These are phyloP conservation scores for Intoshia linei DNA, from an alignment of 1,140 invertebrate genomes.

Conservation along the genomic window DNA sequence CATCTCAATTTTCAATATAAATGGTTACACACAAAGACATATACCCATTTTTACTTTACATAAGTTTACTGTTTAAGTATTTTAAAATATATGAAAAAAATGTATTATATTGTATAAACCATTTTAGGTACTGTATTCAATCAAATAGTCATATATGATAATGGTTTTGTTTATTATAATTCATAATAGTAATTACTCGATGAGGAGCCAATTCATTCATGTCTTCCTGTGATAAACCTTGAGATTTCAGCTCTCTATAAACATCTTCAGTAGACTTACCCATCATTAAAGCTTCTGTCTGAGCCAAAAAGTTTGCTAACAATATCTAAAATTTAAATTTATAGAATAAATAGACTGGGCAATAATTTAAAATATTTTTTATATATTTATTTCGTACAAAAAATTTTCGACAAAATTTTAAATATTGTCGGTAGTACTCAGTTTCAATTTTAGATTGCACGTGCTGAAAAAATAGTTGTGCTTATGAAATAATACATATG, in stretches of 20 bases:
- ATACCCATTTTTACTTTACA: too few species aligned
- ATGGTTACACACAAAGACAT: too few species aligned
- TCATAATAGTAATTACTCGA: conserved; percentile 28
- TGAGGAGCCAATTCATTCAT: conserved; percentile 52
- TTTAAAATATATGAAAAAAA: too few species aligned
- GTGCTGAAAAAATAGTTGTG: background rate
- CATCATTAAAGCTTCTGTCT: conserved; percentile 42
- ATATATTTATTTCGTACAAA: background rate
- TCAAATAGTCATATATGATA: background rate
- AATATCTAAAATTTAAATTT: conserved; percentile 34
- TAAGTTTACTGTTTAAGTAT: too few species aligned
- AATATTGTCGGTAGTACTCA: background rate
- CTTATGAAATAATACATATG: too few species aligned
- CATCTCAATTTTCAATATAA: too few species aligned
- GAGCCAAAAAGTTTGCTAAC: conserved; percentile 78
- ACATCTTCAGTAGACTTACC: conserved; percentile 20
- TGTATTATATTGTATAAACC: background rate
- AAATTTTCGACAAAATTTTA: background rate
- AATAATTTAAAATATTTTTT: background rate
- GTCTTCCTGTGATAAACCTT: conserved; percentile 17
- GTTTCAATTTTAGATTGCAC: background rate
- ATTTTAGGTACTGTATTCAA: background rate
- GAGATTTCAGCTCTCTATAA: conserved; percentile 13
- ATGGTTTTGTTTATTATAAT: background rate
- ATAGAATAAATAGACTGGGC: background rate